Conservation (phyloP, 2,888 invertebrate genomes). For the Eilema caniola region DNA sequence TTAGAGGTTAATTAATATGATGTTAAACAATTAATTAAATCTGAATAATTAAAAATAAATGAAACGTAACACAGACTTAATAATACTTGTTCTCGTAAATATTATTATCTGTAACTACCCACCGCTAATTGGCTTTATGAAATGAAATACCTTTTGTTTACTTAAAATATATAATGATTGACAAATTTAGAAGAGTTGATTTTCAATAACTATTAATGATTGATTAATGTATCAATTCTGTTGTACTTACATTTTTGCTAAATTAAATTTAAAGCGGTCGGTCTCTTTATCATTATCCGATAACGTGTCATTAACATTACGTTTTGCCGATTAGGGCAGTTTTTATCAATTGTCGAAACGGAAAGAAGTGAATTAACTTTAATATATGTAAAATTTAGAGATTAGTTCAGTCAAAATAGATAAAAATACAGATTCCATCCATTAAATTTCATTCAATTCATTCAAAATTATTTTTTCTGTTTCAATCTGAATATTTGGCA, state of each 20-base stretch:
- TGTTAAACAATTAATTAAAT: constrained; percentile 24
- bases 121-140: constrained; percentile 29
- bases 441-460: too few relatives aligned
- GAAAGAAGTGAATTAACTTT: too few relatives aligned
- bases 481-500: too few relatives aligned
- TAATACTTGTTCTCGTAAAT: constrained; percentile 33
- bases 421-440: too few relatives aligned
- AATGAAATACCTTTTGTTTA: constrained; percentile 16
- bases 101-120: constrained; percentile 16
- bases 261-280: too few relatives aligned
- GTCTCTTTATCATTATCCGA: too few relatives aligned
- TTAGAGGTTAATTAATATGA: constrained; percentile 24
- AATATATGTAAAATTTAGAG: too few relatives aligned
- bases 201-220: neutral
- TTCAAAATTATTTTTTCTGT: too few relatives aligned
- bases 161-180: neutral
- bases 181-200: neutral
- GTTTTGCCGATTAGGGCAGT: too few relatives aligned
- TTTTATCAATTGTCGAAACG: neutral
- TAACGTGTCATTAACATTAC: too few relatives aligned
- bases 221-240: too few relatives aligned
- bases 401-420: too few relatives aligned
- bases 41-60: constrained; percentile 39
- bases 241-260: constrained; percentile 9
- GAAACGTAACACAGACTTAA: constrained; percentile 24